phyloP scores from a whole-genome alignment of 2,888 invertebrate genomes.

The Melanargia galathea region DNA sequence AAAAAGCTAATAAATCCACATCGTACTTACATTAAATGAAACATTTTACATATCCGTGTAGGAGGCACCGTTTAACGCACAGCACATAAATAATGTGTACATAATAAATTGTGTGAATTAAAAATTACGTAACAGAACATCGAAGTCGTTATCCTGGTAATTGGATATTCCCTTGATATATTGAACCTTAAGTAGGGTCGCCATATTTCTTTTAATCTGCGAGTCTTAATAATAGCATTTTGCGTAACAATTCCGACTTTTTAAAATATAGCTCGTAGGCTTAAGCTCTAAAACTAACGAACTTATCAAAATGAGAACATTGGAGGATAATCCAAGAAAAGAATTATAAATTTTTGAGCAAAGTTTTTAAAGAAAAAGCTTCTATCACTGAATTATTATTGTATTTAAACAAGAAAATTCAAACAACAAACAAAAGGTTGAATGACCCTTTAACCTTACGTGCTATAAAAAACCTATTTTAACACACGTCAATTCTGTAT shows the following conservation, averaged over 20 bases:
- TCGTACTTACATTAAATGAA: neutral
- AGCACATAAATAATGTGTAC: conserved; percentile 28
- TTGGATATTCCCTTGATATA: conserved; percentile 33
- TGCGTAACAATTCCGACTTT: no score
- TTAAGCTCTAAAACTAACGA: no score
- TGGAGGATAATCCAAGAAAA: no score
- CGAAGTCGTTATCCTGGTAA: conserved; percentile 32
- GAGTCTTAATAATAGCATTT: no score
- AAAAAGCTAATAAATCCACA: conserved; percentile 6
- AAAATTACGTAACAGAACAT: conserved; percentile 33
- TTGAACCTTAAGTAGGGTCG: conserved; percentile 11
- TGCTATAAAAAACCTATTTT: neutral
- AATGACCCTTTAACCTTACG: neutral
- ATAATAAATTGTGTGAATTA: conserved; percentile 34
- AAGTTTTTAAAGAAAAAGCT: no score
- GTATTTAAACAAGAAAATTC: conserved; percentile 1
- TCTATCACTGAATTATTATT: no score
- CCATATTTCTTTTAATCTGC: no score
- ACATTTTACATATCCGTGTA: conserved; percentile 5
- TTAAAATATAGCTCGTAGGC: no score
- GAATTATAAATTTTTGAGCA: no score
- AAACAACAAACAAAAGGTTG: conserved; percentile 4
- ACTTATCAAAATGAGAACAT: no score
- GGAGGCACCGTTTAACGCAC: conserved; percentile 17
- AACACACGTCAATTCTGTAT: no score